Conservation (phyloP, 2,888 invertebrate genomes). For the Leptopilina myrica region DNA sequence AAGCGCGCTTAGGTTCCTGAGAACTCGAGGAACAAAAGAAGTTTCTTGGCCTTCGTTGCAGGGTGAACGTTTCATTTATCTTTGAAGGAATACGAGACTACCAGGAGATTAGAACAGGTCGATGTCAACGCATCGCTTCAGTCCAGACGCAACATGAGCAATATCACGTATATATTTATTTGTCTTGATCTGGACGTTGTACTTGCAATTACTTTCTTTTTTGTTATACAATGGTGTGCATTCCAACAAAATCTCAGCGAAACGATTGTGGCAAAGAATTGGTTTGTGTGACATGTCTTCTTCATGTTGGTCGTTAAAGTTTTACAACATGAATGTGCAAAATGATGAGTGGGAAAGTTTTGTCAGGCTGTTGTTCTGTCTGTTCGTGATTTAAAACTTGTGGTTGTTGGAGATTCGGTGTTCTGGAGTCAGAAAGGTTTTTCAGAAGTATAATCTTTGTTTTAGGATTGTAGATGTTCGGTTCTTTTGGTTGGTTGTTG, state of each 20-base stretch:
- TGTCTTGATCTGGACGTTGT: constrained; percentile 15
- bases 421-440: too few relatives aligned
- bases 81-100: constrained; percentile 33
- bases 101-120: constrained; percentile 29
- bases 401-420: too few relatives aligned
- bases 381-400: too few relatives aligned
- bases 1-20: constrained; percentile 32
- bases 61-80: constrained; percentile 40
- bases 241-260: background rate
- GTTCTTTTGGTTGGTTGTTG: too few relatives aligned
- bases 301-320: too few relatives aligned
- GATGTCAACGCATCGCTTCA: constrained; percentile 32
- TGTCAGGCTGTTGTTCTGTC: too few relatives aligned
- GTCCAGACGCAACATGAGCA: constrained; percentile 13
- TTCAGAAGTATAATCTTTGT: too few relatives aligned
- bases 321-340: too few relatives aligned
- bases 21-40: constrained; percentile 37
- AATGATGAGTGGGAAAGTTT: too few relatives aligned
- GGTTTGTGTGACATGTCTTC: too few relatives aligned
- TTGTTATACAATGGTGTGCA: background rate
- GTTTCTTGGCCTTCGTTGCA: constrained; percentile 18
- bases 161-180: constrained; percentile 1
- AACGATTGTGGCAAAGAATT: background rate
- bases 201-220: background rate
- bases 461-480: too few relatives aligned